A percentile compares a stretch with the other conserved stretches of the same genome.
phyloP scores from a whole-genome alignment of 2,113 vertebrate genomes.

The Clarias gariepinus region DNA sequence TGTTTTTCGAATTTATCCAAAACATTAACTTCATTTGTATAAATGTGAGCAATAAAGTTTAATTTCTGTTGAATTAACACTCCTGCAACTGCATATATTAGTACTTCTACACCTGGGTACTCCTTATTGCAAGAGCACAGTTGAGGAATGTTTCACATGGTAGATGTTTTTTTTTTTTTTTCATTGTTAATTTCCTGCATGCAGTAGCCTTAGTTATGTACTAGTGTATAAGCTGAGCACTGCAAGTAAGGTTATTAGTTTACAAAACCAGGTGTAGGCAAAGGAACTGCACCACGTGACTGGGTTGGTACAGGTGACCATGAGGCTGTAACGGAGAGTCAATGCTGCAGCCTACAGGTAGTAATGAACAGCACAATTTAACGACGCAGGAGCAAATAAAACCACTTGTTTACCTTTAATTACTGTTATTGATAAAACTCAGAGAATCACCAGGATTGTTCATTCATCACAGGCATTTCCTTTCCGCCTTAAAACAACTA shows the following conservation, averaged over 20 bases:
- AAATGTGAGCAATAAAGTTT: too few relatives aligned
- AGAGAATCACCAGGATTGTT: too few relatives aligned
- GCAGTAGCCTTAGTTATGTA: not conserved
- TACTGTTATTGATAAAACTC: not conserved
- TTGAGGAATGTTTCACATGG: not conserved
- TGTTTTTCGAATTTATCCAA: too few relatives aligned
- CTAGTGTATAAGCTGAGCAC: not conserved
- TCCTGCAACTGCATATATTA: not conserved
- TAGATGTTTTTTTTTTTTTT: not conserved
- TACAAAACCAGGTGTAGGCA: not conserved
- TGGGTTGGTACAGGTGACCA: constrained; percentile 4
- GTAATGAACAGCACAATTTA: constrained; percentile 57
- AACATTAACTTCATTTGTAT: too few relatives aligned
- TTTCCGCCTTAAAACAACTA: not conserved
- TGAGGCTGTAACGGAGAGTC: constrained; percentile 49
- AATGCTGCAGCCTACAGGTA: constrained; percentile 88
- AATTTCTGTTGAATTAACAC: not conserved
- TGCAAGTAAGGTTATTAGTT: not conserved
- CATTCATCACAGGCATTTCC: not conserved
- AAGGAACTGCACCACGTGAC: not conserved
- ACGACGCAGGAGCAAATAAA: not conserved
- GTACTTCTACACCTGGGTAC: not conserved
- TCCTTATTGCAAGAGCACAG: not conserved
- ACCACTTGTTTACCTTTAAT: not conserved
- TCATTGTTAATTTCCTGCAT: not conserved